Percentiles rank a stretch among this genome's conserved stretches.
Evolutionary conservation across 2,888 invertebrate genomes (phyloP).

Genomic region (Galerucella pusilla): DNA sequence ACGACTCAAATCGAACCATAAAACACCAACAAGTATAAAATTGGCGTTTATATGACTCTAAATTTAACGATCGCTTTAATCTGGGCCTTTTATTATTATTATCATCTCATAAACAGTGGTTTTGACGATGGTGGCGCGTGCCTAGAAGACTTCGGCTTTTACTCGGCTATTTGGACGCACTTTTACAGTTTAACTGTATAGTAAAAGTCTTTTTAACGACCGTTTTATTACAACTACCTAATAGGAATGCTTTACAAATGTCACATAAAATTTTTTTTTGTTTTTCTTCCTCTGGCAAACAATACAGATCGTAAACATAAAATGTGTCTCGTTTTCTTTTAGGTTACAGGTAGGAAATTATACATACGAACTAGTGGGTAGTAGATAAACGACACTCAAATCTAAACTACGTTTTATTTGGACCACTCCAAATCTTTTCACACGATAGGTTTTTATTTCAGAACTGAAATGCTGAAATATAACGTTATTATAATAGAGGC

Average conservation of each 20-base stretch:
- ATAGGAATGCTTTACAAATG: constrained; percentile 55
- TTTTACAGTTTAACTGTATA: constrained; percentile 65
- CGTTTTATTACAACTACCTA: constrained; percentile 65
- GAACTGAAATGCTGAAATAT: too few species aligned
- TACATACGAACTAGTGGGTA: background rate
- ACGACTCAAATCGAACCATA: constrained; percentile 61
- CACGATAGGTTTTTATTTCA: background rate
- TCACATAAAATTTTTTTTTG: constrained; percentile 54
- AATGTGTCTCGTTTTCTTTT: constrained; percentile 12
- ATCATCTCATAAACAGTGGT: constrained; percentile 62
- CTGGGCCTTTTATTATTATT: constrained; percentile 64
- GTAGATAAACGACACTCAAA: background rate
- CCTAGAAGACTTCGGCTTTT: constrained; percentile 63
- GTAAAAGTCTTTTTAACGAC: constrained; percentile 66
- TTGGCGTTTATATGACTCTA: constrained; percentile 64
- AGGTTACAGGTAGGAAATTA: constrained; percentile 18
- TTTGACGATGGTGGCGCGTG: constrained; percentile 61
- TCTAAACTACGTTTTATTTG: background rate
- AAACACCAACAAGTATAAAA: constrained; percentile 63
- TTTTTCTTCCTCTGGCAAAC: constrained; percentile 43
- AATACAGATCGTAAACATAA: constrained; percentile 32
- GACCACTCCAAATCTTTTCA: background rate
- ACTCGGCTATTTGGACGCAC: constrained; percentile 63
- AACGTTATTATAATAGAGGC: too few species aligned
- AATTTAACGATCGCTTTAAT: constrained; percentile 65